A percentile compares a stretch with the other conserved stretches of the same genome.
Evolutionary conservation across 2,113 vertebrate species (phyloP).

Genomic region (Hypomesus transpacificus): DNA sequence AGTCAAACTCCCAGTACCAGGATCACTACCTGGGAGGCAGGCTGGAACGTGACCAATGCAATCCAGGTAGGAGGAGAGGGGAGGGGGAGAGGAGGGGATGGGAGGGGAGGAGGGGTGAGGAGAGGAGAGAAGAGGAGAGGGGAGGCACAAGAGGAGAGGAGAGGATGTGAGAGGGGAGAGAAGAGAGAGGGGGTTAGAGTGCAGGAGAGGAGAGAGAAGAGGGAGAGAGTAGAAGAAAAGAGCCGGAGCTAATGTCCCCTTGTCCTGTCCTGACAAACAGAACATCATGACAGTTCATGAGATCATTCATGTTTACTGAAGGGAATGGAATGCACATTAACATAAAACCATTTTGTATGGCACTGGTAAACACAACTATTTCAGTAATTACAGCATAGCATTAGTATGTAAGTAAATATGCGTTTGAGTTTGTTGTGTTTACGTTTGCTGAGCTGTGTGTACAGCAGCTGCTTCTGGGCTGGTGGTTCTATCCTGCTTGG

Average conservation of each 20-base stretch:
- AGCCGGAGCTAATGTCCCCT: too few species aligned
- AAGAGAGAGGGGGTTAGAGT: too few species aligned
- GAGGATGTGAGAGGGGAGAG: too few species aligned
- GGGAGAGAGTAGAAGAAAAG: too few species aligned
- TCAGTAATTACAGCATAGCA: conserved; percentile 15
- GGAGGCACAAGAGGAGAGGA: too few species aligned
- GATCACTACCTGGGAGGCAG: conserved; percentile 78
- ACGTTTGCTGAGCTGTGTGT: conserved; percentile 25
- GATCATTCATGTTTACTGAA: neutral
- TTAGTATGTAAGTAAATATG: conserved; percentile 11
- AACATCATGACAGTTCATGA: too few species aligned
- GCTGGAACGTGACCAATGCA: conserved; percentile 78
- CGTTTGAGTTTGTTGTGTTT: conserved; percentile 18
- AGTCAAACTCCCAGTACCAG: conserved; percentile 18
- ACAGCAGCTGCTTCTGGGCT: too few species aligned
- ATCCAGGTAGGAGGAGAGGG: conserved; percentile 72
- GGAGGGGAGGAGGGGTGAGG: too few species aligned
- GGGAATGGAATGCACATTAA: conserved; percentile 18
- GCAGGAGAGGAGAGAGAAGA: too few species aligned
- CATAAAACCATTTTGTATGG: conserved; percentile 17
- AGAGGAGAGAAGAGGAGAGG: too few species aligned
- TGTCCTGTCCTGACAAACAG: too few species aligned
- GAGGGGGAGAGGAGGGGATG: conserved; percentile 25
- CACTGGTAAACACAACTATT: conserved; percentile 12
- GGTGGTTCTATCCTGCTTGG: too few species aligned